Percentiles rank a stretch among this genome's conserved stretches.
Conservation (phyloP, 1,140 invertebrate species). For the Asobara japonica region DNA sequence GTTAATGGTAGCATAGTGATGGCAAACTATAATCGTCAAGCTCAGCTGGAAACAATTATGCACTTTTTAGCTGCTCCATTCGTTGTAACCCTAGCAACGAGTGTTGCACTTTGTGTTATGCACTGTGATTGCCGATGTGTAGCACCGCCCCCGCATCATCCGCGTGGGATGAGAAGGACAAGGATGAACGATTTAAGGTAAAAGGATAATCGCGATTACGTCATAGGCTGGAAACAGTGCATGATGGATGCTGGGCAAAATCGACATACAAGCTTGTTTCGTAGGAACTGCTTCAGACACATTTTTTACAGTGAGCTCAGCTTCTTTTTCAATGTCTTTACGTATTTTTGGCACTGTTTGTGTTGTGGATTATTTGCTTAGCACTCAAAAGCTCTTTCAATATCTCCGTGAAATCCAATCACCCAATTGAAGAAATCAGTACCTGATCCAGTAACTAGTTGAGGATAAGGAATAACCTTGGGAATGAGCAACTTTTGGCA, state of each 20-base stretch:
- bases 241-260: neutral
- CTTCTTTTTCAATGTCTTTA: too few species aligned
- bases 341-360: too few species aligned
- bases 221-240: neutral
- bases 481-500: too few species aligned
- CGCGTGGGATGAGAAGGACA: conserved; percentile 63
- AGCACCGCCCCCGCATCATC: conserved; percentile 65
- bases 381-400: too few species aligned
- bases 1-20: conserved; percentile 83
- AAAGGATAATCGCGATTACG: neutral
- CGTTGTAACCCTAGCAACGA: conserved; percentile 82
- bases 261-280: neutral
- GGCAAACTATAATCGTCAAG: conserved; percentile 80
- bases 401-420: too few species aligned
- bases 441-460: too few species aligned
- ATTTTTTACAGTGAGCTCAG: too few species aligned
- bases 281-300: neutral
- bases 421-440: too few species aligned
- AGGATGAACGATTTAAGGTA: conserved; percentile 72
- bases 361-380: too few species aligned
- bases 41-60: conserved; percentile 81
- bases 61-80: conserved; percentile 84
- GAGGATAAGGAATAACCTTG: too few species aligned
- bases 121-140: conserved; percentile 81
- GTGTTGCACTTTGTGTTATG: conserved; percentile 83